A percentile compares a stretch with the other conserved stretches of the same genome.
phyloP scores from a whole-genome alignment of 2,888 invertebrate genomes.

The Brachylomia viminalis region DNA sequence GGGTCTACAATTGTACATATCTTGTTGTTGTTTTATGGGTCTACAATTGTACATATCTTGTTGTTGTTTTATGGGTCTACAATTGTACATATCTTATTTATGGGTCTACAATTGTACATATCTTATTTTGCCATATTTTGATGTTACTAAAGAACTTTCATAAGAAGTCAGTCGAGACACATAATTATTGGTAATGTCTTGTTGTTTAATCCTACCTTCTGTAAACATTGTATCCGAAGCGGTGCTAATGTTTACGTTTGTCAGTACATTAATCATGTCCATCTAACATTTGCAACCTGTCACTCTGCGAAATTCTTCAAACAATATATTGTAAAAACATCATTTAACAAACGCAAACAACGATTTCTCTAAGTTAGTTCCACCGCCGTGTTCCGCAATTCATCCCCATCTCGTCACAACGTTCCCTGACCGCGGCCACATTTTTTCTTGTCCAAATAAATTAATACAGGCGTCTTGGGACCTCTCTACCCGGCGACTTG shows the following conservation, averaged over 20 bases:
- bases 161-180: background rate
- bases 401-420: constrained; percentile 66
- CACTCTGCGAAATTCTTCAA: constrained; percentile 7
- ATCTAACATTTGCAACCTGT: constrained; percentile 7
- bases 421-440: constrained; percentile 78
- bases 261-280: constrained; percentile 8
- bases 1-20: no score
- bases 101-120: no score
- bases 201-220: background rate
- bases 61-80: no score
- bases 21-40: no score
- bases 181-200: background rate
- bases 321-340: constrained; percentile 45
- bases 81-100: no score
- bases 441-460: constrained; percentile 90
- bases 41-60: no score
- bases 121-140: background rate
- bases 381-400: constrained; percentile 66
- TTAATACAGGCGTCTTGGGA: constrained; percentile 88
- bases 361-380: constrained; percentile 64
- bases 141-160: background rate
- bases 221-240: background rate
- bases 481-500: constrained; percentile 82
- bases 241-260: background rate
- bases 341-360: constrained; percentile 58